phyloP scores from a whole-genome alignment of 2,113 vertebrate species.

The Collichthys lucidus region DNA sequence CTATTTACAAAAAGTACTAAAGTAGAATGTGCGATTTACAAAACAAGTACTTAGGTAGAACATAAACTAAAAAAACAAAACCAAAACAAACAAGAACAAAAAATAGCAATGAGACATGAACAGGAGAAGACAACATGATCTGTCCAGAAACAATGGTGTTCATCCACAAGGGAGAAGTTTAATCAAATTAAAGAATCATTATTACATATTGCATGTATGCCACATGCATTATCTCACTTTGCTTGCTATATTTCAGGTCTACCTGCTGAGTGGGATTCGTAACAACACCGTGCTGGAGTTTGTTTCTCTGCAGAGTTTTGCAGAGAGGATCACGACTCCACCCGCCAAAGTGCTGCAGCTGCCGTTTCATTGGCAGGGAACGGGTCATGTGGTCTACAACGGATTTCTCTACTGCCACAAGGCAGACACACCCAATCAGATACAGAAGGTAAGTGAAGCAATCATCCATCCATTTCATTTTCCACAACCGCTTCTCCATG shows the following conservation, averaged over 20 bases:
- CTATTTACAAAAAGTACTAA: no score
- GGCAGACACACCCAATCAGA: conserved; percentile 88
- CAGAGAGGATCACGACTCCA: conserved; percentile 76
- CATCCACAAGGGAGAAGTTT: neutral
- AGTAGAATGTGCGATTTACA: no score
- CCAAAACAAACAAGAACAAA: no score
- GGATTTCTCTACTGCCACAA: conserved; percentile 93
- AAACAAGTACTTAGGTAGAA: no score
- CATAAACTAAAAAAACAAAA: no score
- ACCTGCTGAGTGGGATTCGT: conserved; percentile 88
- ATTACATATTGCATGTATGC: neutral
- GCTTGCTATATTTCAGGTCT: conserved; percentile 72
- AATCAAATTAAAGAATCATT: neutral
- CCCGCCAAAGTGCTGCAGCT: conserved; percentile 80
- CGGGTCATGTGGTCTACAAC: conserved; percentile 88
- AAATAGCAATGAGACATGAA: no score
- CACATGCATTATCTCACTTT: no score
- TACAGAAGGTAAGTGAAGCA: conserved; percentile 86
- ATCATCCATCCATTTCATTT: neutral
- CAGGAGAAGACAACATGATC: no score
- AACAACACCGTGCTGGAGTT: conserved; percentile 89
- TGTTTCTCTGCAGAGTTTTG: conserved; percentile 86
- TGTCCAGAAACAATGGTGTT: neutral
- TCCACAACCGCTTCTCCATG: no score
- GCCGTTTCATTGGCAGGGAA: conserved; percentile 90